Evolutionary conservation across 2,888 invertebrate genomes (phyloP).

Genomic region (Zhuqinia jingwanae): DNA sequence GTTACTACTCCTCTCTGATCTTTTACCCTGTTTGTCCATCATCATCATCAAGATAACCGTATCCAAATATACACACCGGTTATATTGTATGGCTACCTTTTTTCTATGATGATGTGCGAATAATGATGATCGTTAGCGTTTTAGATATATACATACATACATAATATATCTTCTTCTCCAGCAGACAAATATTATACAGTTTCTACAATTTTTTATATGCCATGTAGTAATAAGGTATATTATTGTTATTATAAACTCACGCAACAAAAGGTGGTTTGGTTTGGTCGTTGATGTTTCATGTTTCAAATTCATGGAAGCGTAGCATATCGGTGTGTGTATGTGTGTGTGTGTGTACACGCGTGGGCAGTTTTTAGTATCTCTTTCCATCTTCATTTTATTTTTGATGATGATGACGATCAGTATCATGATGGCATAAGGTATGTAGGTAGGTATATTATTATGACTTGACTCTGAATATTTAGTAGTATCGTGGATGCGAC

Average conservation of each 20-base stretch:
- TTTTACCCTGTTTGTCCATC: background rate
- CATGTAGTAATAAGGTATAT: no score
- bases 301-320: slow-evolving; percentile 29
- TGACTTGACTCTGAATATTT: background rate
- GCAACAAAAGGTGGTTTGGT: slow-evolving; percentile 5
- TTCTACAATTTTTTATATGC: background rate
- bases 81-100: no score
- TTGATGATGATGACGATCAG: background rate
- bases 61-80: no score
- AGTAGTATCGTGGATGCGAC: background rate
- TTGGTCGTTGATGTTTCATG: background rate
- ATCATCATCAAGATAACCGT: slow-evolving; percentile 34
- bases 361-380: slow-evolving; percentile 33
- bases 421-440: background rate
- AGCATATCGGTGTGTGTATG: no score
- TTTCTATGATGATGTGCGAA: slow-evolving; percentile 25
- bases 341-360: slow-evolving; percentile 37
- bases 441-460: no score
- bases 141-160: slow-evolving; percentile 24
- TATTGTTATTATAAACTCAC: background rate
- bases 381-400: background rate
- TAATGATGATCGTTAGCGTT: slow-evolving; percentile 40
- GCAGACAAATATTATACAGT: background rate
- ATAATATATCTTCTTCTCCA: background rate
- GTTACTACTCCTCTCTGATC: background rate